Evolutionary conservation across 1,140 invertebrate genomes (phyloP).

Genomic region (Maconellicoccus hirsutus): DNA sequence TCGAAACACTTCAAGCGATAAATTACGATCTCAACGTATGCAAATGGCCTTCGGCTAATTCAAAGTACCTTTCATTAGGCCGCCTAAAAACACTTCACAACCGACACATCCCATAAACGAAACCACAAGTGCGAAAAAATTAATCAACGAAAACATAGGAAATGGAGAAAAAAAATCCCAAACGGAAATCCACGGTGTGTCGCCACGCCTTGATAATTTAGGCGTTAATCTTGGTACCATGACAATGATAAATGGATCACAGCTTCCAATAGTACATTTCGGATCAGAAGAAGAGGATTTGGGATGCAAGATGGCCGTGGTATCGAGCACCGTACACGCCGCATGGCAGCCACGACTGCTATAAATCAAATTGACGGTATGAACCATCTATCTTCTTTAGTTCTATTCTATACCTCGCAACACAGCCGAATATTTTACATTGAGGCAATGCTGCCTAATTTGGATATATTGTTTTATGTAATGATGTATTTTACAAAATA

Average conservation of each 20-base stretch:
- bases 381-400: constrained; percentile 19
- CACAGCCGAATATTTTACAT: not conserved
- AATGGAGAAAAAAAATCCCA: not conserved
- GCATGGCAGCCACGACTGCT: constrained; percentile 8
- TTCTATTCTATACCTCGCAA: not conserved
- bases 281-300: constrained; percentile 8
- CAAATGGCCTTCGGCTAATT: no score
- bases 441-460: not conserved
- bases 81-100: no score
- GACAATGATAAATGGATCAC: constrained; percentile 20
- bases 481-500: no score
- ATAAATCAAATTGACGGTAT: constrained; percentile 17
- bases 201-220: constrained; percentile 21
- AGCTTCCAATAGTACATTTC: constrained; percentile 19
- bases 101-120: no score
- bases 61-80: no score
- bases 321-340: not conserved
- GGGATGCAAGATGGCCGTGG: constrained; percentile 8
- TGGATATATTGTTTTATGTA: no score
- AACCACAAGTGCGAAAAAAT: not conserved
- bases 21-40: no score
- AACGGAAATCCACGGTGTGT: not conserved
- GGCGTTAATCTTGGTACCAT: constrained; percentile 14
- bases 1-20: no score
- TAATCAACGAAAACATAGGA: not conserved